Percentiles rank a stretch among this genome's conserved stretches.
phyloP scores from a whole-genome alignment of 2,113 vertebrate species.

The Vulpes vulpes region DNA sequence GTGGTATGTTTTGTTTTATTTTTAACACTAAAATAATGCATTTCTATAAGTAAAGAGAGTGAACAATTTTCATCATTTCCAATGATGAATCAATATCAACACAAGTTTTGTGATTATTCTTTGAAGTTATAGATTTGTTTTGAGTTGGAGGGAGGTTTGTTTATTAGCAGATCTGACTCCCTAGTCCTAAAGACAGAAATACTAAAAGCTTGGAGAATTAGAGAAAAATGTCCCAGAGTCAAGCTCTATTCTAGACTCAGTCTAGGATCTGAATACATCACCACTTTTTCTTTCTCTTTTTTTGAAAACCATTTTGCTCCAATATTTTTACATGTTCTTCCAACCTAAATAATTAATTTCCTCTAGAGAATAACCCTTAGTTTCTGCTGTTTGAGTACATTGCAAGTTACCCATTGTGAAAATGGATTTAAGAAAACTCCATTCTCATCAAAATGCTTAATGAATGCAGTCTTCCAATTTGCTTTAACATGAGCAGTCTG shows the following conservation, averaged over 20 bases:
- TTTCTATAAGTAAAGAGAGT: not conserved
- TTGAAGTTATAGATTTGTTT: not conserved
- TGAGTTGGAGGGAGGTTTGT: not conserved
- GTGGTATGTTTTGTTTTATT: not conserved
- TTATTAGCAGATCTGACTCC: not conserved
- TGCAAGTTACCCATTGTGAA: conserved; percentile 42
- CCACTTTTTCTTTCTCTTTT: not conserved
- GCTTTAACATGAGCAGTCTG: not conserved
- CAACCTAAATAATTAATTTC: conserved; percentile 46
- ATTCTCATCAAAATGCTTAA: conserved; percentile 33
- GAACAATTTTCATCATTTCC: not conserved
- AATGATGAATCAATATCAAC: not conserved
- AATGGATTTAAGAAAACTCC: conserved; percentile 43
- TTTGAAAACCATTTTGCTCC: not conserved
- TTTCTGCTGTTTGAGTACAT: conserved; percentile 24
- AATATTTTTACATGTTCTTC: conserved; percentile 45
- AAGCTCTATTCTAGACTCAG: not conserved
- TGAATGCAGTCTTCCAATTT: not conserved
- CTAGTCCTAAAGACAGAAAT: not conserved
- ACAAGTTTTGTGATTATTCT: not conserved
- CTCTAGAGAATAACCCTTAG: not conserved
- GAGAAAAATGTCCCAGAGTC: not conserved
- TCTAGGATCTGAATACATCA: not conserved
- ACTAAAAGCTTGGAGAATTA: not conserved
- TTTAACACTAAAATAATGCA: not conserved